Conservation (phyloP, 2,113 vertebrate genomes). For the Dolichallabes microphthalmus region DNA sequence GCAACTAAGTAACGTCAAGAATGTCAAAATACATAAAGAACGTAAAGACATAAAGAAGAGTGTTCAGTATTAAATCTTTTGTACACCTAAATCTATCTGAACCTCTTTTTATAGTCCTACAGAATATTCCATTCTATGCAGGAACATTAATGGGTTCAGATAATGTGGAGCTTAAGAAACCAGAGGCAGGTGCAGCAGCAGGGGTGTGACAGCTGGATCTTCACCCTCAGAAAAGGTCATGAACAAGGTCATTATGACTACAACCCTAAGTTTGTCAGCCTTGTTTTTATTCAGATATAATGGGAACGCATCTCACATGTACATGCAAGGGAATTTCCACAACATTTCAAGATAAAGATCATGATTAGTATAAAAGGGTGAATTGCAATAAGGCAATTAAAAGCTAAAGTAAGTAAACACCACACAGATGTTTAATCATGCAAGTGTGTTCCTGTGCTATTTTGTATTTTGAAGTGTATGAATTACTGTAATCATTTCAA, state of each 20-base stretch:
- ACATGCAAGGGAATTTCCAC: background rate
- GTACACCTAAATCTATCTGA: background rate
- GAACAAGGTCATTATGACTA: background rate
- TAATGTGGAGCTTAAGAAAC: background rate
- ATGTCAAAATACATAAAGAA: background rate
- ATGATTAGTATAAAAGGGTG: background rate
- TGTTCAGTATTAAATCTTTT: too few relatives aligned
- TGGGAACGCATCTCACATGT: background rate
- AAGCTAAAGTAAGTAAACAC: background rate
- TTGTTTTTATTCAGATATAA: background rate
- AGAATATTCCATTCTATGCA: background rate
- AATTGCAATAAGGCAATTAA: background rate
- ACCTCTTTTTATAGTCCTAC: background rate
- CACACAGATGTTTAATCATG: background rate
- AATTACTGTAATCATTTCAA: background rate
- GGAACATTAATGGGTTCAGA: background rate
- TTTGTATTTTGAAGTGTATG: background rate
- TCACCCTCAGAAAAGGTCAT: constrained; percentile 15
- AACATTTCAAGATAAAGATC: background rate
- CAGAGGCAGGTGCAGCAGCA: constrained; percentile 5
- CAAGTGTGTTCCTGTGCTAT: background rate
- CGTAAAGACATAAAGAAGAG: too few relatives aligned
- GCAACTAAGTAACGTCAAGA: too few relatives aligned
- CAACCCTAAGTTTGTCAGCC: background rate
- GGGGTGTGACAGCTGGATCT: constrained; percentile 17